Evolutionary conservation across 2,113 vertebrate species (phyloP), one percentile per base, ranked within the genome.

Genomic region (Leptocoma aspasia): DNA sequence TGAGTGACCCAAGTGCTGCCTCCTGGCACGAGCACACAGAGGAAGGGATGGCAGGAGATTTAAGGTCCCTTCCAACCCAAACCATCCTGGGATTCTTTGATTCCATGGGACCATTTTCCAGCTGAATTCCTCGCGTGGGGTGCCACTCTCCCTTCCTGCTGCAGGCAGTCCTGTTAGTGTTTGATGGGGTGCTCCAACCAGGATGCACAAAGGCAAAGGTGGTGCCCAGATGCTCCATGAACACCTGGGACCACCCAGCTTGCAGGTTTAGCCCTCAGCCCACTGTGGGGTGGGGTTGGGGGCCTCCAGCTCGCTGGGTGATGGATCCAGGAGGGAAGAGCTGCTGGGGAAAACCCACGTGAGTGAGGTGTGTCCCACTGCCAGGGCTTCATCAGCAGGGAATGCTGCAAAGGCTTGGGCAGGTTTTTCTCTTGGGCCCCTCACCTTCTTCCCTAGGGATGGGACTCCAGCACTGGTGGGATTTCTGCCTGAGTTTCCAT

Each of bases 401-500:
- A 6, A 21, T 2, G 1, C 53, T 71, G 86, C 44, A 56, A 64
- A 41, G 66, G 15, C 47, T 79, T 0, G 5, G 10, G 13, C 39
- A 63, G 63, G 27, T 9, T 86, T 70, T 87, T 47, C 64, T 68
- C 84, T 24, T 56, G 82, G 12, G 24, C 7, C 23, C 5, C 45
- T 89, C 27, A 2, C 27, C 82, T 71, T 72, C 65, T 69, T 76
- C 49, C 0, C 44, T 10, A 3, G 64, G 31, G 79, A 59, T 63
- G 57, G 33, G 42, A 15, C 66, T 86, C 56, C 45, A 30, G 3
- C 47, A 14, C 75, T 60, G 61, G 41, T 90, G 92, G 76, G 88
- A 86, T 84, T 90, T 92, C 77, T 95, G 93, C 82, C 86, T 50
- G 92, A 77, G 31, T 89, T 93, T 82, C 72, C 76, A 42, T 75